A percentile compares a stretch with the other conserved stretches of the same genome.
Conservation (phyloP, 2,113 vertebrate genomes). For the Mystacornis crossleyi region DNA sequence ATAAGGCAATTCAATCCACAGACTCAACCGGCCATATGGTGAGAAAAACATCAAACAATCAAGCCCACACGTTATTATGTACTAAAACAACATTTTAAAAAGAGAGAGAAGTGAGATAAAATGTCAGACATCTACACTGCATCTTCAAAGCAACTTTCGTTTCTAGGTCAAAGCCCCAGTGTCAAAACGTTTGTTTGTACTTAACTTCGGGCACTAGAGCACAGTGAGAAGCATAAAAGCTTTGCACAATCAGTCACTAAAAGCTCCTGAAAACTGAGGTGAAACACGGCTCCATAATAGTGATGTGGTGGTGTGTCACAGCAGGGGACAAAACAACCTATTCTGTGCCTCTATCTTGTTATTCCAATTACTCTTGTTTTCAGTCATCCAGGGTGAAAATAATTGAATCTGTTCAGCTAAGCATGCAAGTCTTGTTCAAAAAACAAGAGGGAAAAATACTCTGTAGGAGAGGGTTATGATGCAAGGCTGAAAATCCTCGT, state of each 20-base stretch:
- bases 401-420: conserved; percentile 37
- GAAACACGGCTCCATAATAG: background rate
- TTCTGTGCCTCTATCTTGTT: background rate
- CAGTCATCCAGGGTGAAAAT: conserved; percentile 28
- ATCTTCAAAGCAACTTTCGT: background rate
- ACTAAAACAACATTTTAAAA: background rate
- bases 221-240: background rate
- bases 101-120: background rate
- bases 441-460: background rate
- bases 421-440: background rate
- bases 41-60: background rate
- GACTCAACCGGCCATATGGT: background rate
- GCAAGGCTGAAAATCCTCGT: background rate
- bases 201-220: background rate
- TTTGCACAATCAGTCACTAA: background rate
- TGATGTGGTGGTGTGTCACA: background rate
- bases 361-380: conserved; percentile 35
- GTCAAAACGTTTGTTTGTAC: background rate
- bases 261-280: background rate
- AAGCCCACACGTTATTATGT: background rate
- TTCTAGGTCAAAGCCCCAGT: background rate
- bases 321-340: background rate
- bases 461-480: background rate
- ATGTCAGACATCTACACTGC: background rate
- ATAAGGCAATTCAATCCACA: background rate